Base-by-base conservation (phyloP, 2,113 vertebrate species). In the Rhombomys opimus region DNA sequence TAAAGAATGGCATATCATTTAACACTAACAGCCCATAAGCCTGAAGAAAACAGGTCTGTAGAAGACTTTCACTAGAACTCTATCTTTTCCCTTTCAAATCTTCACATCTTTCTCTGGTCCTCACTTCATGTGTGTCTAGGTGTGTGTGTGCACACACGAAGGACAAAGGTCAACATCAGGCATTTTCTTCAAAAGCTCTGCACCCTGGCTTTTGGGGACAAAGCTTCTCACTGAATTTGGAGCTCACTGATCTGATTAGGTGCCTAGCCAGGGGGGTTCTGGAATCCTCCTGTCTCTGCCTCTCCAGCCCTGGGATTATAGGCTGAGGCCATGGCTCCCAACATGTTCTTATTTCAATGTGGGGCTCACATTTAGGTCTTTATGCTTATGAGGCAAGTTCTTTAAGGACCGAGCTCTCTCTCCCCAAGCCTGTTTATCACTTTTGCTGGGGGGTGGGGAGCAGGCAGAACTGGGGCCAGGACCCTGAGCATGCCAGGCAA, bases 1-100 rank as follows among this genome's bases (percentile, higher is more conserved):
- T 78, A 85, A 95, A 88, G 32, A 96, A 87, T 23, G 32, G 30
- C 76, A 23, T 91, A 76, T 63, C 80, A 95, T 75, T 77, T 86
- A 73, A 67, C 30, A 89, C n/a, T 93, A 86, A 65, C 91, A 87
- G 88, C 54, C 13, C 5, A 92, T n/a, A 81, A 25, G 18, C 12
- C 87, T 50, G 10, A 95, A 72, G 50, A 95, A 97, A 96, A 59
- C 2, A 59, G 93, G 27, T 23, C 22, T 95, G 32, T 41, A 68
- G 91, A 70, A 89, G 88, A 92, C 68, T 61, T 23, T 38, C 20
- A 57, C 59, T 52, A 87, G 23, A 75, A 12, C 65, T 17, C 80
- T 14, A 90, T 52, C 32, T 78, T 87, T 41, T 77, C 41, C 63
- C 84, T 93, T 90, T 90, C 52, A 88, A 95, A 93, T 92, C 41